A percentile compares a stretch with the other conserved stretches of the same genome.
These are phyloP conservation scores for Astatotilapia flaviijosephi DNA, from an alignment of 2,113 vertebrate species.

Conservation along the genomic window DNA sequence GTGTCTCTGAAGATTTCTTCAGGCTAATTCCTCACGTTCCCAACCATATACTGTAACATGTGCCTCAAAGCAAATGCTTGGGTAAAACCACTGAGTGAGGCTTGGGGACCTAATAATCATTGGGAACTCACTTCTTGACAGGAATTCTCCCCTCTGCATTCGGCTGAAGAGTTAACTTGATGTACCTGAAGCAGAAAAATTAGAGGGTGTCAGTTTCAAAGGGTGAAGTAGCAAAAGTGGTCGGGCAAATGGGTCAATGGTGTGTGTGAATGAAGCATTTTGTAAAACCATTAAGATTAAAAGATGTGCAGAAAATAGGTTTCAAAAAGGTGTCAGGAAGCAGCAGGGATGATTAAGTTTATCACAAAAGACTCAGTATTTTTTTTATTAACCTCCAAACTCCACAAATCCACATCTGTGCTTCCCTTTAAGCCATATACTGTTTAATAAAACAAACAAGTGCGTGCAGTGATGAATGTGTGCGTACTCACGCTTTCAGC, in stretches of 20 bases:
- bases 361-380: not conserved
- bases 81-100: not conserved
- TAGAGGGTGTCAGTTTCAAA: not conserved
- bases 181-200: conserved; percentile 75
- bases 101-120: not conserved
- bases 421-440: not conserved
- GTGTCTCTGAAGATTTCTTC: conserved; percentile 28
- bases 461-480: not conserved
- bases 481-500: conserved; percentile 91
- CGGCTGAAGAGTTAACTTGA: conserved; percentile 87
- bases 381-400: not conserved
- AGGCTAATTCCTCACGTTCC: conserved; percentile 34
- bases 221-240: not conserved
- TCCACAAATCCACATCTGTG: not conserved
- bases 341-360: not conserved
- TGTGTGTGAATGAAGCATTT: not conserved
- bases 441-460: not conserved
- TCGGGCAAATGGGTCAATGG: not conserved
- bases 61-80: not conserved
- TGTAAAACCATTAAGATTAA: not conserved
- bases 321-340: not conserved
- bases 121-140: conserved; percentile 87
- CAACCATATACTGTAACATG: not conserved
- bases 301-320: not conserved
- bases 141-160: conserved; percentile 91